phyloP scores from a whole-genome alignment of 2,888 invertebrate species.

The Lasioglossum zephyrum region DNA sequence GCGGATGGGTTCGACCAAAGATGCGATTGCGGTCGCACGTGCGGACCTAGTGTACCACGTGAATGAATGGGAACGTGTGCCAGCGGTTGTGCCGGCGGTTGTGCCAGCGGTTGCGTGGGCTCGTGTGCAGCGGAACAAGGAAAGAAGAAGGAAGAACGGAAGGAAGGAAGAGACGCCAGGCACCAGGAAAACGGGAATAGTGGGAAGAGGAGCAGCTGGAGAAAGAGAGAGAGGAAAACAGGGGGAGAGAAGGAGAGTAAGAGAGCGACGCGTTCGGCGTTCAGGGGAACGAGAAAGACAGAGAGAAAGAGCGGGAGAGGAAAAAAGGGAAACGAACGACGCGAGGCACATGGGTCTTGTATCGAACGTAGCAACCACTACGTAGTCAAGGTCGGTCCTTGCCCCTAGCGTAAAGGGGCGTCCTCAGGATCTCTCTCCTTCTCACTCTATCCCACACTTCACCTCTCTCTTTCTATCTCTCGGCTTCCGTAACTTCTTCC shows the following conservation, averaged over 20 bases:
- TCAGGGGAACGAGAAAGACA: conserved; percentile 2
- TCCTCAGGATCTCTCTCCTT: conserved; percentile 70
- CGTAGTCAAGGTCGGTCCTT: conserved; percentile 83
- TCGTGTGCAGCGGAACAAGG: conserved; percentile 31
- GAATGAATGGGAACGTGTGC: conserved; percentile 68
- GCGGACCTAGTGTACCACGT: conserved; percentile 39
- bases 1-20: conserved; percentile 14
- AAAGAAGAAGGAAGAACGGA: conserved; percentile 46
- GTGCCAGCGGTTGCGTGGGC: conserved; percentile 34
- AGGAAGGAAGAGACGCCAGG: conserved; percentile 35
- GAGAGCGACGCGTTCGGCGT: not conserved
- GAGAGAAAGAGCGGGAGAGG: conserved; percentile 42
- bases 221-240: not conserved
- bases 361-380: conserved; percentile 79
- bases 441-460: not conserved
- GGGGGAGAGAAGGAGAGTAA: not conserved
- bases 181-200: conserved; percentile 43
- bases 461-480: not conserved
- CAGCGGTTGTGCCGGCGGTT: conserved; percentile 30
- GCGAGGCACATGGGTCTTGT: conserved; percentile 73
- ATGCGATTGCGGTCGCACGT: conserved; percentile 37
- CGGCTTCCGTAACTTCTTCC: conserved; percentile 45
- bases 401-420: conserved; percentile 77
- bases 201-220: not conserved
- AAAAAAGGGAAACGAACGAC: conserved; percentile 58